These are phyloP conservation scores for Ornithoptera priamus DNA, from an alignment of 2,888 invertebrate genomes.

Conservation along the genomic window DNA sequence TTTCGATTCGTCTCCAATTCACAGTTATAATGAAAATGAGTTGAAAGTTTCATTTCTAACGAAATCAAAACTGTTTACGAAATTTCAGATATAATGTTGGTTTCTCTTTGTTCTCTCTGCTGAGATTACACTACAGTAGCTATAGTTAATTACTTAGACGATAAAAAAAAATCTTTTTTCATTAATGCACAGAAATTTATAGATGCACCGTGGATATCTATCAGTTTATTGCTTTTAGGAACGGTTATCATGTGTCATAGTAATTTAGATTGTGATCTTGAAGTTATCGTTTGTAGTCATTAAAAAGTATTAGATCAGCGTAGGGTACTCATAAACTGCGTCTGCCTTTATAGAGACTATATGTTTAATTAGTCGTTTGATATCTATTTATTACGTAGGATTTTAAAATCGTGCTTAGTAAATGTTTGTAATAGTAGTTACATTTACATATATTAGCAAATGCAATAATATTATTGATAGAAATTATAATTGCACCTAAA, in stretches of 20 bases:
- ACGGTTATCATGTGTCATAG: not conserved
- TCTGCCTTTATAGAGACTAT: constrained; percentile 7
- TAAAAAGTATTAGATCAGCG: not conserved
- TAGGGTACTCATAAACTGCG: constrained; percentile 6
- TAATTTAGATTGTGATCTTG: constrained; percentile 1
- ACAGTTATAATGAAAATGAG: not conserved
- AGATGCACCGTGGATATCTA: constrained; percentile 13
- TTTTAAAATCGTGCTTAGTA: constrained; percentile 43
- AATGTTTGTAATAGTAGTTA: constrained; percentile 64
- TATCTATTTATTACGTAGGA: constrained; percentile 41
- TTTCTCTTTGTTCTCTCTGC: not conserved
- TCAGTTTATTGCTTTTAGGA: constrained; percentile 10
- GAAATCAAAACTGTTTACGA: no score
- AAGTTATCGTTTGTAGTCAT: not conserved
- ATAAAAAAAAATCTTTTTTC: not conserved
- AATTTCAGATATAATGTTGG: not conserved
- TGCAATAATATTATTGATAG: constrained; percentile 66
- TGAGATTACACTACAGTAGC: not conserved
- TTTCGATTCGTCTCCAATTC: not conserved
- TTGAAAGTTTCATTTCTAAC: no score
- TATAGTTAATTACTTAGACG: not conserved
- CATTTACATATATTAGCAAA: constrained; percentile 54
- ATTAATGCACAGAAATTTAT: constrained; percentile 19
- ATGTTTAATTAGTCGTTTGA: constrained; percentile 11
- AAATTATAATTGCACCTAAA: constrained; percentile 23